A percentile compares a stretch with the other conserved stretches of the same genome.
phyloP scores from a whole-genome alignment of 2,113 vertebrate genomes.

The Hyla sarda region DNA sequence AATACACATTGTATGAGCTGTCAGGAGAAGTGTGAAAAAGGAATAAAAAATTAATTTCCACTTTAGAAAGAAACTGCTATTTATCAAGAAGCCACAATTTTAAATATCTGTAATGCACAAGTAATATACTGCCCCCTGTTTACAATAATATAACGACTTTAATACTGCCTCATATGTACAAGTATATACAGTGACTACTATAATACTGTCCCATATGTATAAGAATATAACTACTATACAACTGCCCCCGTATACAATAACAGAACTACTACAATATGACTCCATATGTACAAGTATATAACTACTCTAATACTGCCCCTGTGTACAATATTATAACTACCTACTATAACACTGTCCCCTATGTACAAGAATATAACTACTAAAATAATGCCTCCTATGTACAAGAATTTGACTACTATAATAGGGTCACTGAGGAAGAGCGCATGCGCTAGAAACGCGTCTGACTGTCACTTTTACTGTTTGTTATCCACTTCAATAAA shows the following conservation, averaged over 20 bases:
- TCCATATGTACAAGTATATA: constrained; percentile 4
- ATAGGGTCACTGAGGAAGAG: no score
- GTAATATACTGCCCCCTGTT: neutral
- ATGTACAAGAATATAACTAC: no score
- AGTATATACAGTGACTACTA: constrained; percentile 10
- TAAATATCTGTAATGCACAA: no score
- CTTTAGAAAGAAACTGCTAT: no score
- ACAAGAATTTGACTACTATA: no score
- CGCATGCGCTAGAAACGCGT: no score
- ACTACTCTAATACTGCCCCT: neutral
- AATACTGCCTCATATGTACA: neutral
- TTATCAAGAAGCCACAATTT: no score
- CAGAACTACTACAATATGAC: no score
- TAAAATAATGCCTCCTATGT: no score
- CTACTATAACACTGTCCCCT: no score
- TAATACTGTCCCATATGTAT: neutral
- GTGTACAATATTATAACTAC: neutral
- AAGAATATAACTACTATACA: neutral
- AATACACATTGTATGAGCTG: neutral
- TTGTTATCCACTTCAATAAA: no score
- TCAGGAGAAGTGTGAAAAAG: neutral
- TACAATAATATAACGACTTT: neutral
- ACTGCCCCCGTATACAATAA: neutral
- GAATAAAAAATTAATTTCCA: neutral
- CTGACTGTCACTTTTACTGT: no score